Conservation (phyloP, 2,113 vertebrate species). For the Agapornis roseicollis region DNA sequence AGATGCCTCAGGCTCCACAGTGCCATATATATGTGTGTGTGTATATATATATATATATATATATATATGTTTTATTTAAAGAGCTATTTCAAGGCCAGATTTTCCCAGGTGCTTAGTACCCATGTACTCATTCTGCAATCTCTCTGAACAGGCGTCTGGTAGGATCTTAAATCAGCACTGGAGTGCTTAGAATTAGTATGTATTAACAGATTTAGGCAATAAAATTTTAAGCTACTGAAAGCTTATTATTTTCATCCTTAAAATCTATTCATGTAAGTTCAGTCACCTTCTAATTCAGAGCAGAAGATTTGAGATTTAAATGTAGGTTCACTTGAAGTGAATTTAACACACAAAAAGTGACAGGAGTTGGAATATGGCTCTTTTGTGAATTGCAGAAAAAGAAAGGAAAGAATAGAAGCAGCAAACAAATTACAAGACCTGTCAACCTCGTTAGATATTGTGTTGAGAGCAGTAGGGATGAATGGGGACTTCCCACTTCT, state of each 20-base stretch:
- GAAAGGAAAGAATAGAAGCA: constrained; percentile 29
- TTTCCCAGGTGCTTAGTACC: not conserved
- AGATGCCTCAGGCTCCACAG: not conserved
- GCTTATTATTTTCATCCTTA: constrained; percentile 47
- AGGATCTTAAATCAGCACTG: constrained; percentile 1
- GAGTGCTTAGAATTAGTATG: not conserved
- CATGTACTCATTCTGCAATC: not conserved
- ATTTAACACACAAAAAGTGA: constrained; percentile 36
- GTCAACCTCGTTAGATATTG: constrained; percentile 13
- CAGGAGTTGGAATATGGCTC: constrained; percentile 18
- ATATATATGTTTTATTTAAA: not conserved
- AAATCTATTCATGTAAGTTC: constrained; percentile 26
- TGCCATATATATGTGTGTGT: not conserved
- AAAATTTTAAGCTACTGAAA: constrained; percentile 21
- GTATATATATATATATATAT: not conserved
- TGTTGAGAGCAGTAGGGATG: not conserved
- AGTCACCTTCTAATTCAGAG: constrained; percentile 49
- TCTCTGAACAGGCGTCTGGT: not conserved
- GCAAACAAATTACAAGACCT: constrained; percentile 53
- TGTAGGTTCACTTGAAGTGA: constrained; percentile 18
- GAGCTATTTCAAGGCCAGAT: not conserved
- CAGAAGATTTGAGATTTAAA: constrained; percentile 42
- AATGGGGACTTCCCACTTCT: constrained; percentile 39
- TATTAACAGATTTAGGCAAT: constrained; percentile 38
- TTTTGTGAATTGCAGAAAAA: constrained; percentile 31